phyloP scores from a whole-genome alignment of 2,888 invertebrate species.

The Lithosia quadra region DNA sequence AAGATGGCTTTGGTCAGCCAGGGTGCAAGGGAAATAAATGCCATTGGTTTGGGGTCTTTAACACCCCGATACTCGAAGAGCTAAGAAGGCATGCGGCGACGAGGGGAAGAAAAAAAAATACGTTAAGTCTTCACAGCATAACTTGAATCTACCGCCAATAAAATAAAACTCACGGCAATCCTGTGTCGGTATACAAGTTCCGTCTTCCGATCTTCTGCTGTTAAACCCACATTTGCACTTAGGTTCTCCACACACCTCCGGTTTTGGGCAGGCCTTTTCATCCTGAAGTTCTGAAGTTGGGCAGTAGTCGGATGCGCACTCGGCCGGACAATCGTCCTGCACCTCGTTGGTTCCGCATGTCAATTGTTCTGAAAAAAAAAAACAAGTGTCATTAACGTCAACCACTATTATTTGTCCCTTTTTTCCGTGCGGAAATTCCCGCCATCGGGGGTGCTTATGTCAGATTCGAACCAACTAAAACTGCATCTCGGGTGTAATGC shows the following conservation, averaged over 20 bases:
- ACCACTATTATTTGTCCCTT: too few relatives aligned
- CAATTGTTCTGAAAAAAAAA: slow-evolving; percentile 29
- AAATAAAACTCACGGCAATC: slow-evolving; percentile 58
- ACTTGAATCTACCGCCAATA: not conserved
- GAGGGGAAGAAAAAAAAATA: too few relatives aligned
- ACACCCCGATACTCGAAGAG: too few relatives aligned
- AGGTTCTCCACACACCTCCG: slow-evolving; percentile 33
- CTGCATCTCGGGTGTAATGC: too few relatives aligned
- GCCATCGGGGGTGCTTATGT: too few relatives aligned
- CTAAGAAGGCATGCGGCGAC: too few relatives aligned
- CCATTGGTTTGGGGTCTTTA: too few relatives aligned
- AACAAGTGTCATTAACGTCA: too few relatives aligned
- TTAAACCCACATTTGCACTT: slow-evolving; percentile 59
- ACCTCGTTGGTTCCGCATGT: slow-evolving; percentile 41
- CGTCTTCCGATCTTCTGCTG: slow-evolving; percentile 48
- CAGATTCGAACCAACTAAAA: too few relatives aligned
- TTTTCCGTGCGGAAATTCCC: too few relatives aligned
- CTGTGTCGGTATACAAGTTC: slow-evolving; percentile 55
- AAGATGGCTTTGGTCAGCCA: too few relatives aligned
- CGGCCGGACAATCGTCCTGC: slow-evolving; percentile 37
- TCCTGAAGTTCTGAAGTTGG: slow-evolving; percentile 41
- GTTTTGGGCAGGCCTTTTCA: slow-evolving; percentile 19
- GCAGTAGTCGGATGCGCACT: slow-evolving; percentile 52
- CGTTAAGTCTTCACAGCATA: not conserved
- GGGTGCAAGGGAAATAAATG: too few relatives aligned